Conservation (phyloP, 2,797 vertebrate species). For the Sebastes steindachneri region DNA sequence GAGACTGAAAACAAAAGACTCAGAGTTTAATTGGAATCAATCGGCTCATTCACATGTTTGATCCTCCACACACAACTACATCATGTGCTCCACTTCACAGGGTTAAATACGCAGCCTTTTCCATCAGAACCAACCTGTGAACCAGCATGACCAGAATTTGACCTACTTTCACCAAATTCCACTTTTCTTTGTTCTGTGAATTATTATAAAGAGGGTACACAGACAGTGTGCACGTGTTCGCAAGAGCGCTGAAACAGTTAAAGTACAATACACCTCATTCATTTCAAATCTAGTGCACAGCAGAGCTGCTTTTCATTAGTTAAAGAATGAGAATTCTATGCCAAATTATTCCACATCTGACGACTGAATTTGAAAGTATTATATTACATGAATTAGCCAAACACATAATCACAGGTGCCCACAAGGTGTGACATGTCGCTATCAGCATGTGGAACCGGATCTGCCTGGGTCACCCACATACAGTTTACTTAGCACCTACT, state of each 20-base stretch:
- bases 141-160: slow-evolving; percentile 35
- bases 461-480: not conserved
- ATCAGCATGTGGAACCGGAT: slow-evolving; percentile 6
- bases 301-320: not conserved
- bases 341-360: not conserved
- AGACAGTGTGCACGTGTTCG: not conserved
- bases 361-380: not conserved
- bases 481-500: not conserved
- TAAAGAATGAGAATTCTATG: not conserved
- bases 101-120: slow-evolving; percentile 30
- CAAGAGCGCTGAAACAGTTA: not conserved
- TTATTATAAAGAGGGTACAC: slow-evolving; percentile 1
- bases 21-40: slow-evolving; percentile 68
- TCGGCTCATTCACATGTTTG: slow-evolving; percentile 76
- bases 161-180: slow-evolving; percentile 67
- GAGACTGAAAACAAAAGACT: slow-evolving; percentile 55
- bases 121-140: slow-evolving; percentile 36
- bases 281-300: not conserved
- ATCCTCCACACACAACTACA: slow-evolving; percentile 43
- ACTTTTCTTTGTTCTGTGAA: slow-evolving; percentile 41
- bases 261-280: not conserved
- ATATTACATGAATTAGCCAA: not conserved
- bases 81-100: slow-evolving; percentile 73
- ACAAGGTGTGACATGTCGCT: not conserved
- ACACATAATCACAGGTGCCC: not conserved